Conservation (phyloP, 2,888 invertebrate species). For the Pristionchus arcanus region DNA sequence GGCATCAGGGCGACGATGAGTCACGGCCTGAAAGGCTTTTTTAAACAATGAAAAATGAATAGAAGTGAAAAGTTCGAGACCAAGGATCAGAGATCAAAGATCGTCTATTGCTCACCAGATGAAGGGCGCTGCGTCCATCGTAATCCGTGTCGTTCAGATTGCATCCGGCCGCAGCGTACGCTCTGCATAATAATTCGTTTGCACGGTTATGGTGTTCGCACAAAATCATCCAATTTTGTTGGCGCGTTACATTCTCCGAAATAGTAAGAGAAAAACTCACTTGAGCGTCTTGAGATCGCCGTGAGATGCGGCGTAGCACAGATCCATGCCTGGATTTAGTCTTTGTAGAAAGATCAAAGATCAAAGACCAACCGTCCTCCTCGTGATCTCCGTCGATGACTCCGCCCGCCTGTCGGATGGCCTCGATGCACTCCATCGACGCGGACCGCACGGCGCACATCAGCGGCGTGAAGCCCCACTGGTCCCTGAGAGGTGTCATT, state of each 20-base stretch:
- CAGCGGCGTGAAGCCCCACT: slow-evolving; percentile 82
- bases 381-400: slow-evolving; percentile 68
- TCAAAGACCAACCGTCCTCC: slow-evolving; percentile 65
- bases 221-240: not conserved
- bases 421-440: slow-evolving; percentile 70
- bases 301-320: slow-evolving; percentile 83
- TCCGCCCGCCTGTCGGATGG: slow-evolving; percentile 74
- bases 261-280: not conserved
- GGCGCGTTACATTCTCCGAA: not conserved
- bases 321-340: slow-evolving; percentile 83
- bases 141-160: slow-evolving; percentile 73
- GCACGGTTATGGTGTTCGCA: not conserved
- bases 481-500: slow-evolving; percentile 71
- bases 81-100: not conserved
- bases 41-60: not conserved
- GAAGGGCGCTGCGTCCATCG: slow-evolving; percentile 76
- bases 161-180: slow-evolving; percentile 70
- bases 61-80: not conserved
- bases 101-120: slow-evolving; percentile 67
- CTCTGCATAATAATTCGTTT: not conserved
- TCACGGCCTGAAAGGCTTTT: slow-evolving; percentile 67
- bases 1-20: slow-evolving; percentile 67
- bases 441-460: slow-evolving; percentile 83
- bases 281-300: slow-evolving; percentile 79
- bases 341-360: not conserved